Evolutionary conservation across 2,797 vertebrate species (phyloP).

Genomic region (Gephyroberyx darwinii): DNA sequence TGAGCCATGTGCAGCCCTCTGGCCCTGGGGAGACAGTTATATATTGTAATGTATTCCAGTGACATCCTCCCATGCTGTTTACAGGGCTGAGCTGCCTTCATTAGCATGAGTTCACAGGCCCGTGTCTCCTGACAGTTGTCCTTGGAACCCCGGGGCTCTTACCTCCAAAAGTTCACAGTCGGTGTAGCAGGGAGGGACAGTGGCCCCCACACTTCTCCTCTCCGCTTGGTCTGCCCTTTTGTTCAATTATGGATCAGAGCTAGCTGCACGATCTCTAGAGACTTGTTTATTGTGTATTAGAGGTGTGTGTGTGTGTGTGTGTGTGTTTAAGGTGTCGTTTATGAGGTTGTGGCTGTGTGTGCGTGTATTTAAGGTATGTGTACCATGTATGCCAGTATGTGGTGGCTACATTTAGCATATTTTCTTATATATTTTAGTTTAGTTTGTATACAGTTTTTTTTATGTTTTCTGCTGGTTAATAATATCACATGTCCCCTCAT

Average conservation of each 20-base stretch:
- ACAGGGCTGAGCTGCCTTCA: slow-evolving; percentile 84
- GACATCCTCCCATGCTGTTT: slow-evolving; percentile 86
- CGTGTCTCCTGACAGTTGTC: slow-evolving; percentile 83
- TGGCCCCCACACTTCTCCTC: slow-evolving; percentile 49
- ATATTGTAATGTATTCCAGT: slow-evolving; percentile 88
- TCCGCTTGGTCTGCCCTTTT: slow-evolving; percentile 68
- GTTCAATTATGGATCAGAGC: slow-evolving; percentile 76
- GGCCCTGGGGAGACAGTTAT: slow-evolving; percentile 84
- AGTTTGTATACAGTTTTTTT: neutral
- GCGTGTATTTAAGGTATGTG: slow-evolving; percentile 8
- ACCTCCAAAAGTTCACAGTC: slow-evolving; percentile 80
- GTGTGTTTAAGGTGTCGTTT: slow-evolving; percentile 24
- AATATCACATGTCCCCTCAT: neutral
- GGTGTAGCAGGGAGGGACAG: slow-evolving; percentile 64
- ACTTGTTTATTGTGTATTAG: slow-evolving; percentile 47
- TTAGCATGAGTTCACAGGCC: slow-evolving; percentile 85
- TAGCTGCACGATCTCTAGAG: slow-evolving; percentile 58
- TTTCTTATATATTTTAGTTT: neutral
- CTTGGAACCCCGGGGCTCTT: slow-evolving; percentile 82
- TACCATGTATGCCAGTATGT: neutral
- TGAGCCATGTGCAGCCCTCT: slow-evolving; percentile 70
- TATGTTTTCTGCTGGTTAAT: neutral
- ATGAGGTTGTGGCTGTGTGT: slow-evolving; percentile 26
- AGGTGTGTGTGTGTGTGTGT: slow-evolving; percentile 21
- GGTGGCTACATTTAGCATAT: neutral